Base-by-base conservation (phyloP, 37 sponge, comb jelly and placozoan genomes). In the Haliclona indistincta region DNA sequence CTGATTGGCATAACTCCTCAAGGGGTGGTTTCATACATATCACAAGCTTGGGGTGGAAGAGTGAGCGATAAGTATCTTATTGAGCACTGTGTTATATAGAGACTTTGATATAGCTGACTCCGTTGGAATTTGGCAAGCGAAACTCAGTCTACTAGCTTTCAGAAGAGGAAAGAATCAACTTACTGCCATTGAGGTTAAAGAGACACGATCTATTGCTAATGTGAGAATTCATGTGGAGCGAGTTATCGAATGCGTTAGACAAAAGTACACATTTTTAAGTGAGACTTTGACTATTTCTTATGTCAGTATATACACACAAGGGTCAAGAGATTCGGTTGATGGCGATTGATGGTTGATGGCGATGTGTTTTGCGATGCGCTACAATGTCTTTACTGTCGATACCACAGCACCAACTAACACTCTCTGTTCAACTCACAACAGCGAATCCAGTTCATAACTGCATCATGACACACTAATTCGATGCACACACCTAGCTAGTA, bases 11-110 rank as follows among this genome's bases (percentile, higher is more conserved):
- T 83, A 22, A 75, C 63, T 38, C 70, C 76, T 17, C 63, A 62
- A 47, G 81, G 70, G 39, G 43, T 60, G 25, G 60, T 83, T 11
- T 67, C 53, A 4, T 86, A 67, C 41, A 67, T 86, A 23, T 85
- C 86, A 35, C 60, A 77, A 38, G 73, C 67, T 23, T 86, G 75
- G 74, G 86, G 86, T 35, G 86, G 86, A 19, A 65, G 86, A 44
- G 74, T 39, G 0, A 72, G 74, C 11, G 86, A 86, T 73, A 78
- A 86, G 61, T 73, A 68, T 43, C 65, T 86, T 36, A 38, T 54
- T 33, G 80, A 66, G 38, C 64, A 85, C 32, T 78, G 47, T 54
- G 86, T 79, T 38, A 78, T 65, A 43, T 51, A 72, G 26, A 51
- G 52, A 4, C 56, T 69, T 81, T 64, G 67, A 81, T 64, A 43